Percentiles rank a stretch among this genome's conserved stretches.
Conservation (phyloP, 2,797 vertebrate species). For the Natrix natrix region DNA sequence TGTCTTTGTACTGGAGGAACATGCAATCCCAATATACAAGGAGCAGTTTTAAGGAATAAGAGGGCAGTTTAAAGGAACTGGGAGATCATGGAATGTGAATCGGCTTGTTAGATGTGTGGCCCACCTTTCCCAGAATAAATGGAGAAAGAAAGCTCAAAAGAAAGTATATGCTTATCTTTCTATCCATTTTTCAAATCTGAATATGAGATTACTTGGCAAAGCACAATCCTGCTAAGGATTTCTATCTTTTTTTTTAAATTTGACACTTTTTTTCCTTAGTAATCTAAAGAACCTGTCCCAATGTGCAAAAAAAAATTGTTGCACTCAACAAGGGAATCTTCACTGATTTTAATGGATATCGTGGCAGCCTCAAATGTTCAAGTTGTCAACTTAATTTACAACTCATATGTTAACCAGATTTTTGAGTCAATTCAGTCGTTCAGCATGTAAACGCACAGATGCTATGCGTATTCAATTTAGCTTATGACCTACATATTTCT, state of each 20-base stretch:
- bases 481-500: not conserved
- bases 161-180: not conserved
- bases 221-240: not conserved
- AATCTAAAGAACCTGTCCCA: not conserved
- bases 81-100: constrained; percentile 30
- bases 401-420: not conserved
- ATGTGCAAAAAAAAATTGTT: not conserved
- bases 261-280: fast-evolving
- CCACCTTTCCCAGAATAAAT: not conserved
- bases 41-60: constrained; percentile 55
- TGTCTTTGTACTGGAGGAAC: constrained; percentile 73
- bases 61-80: constrained; percentile 43
- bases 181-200: not conserved
- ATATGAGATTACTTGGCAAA: not conserved
- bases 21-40: constrained; percentile 59
- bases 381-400: not conserved
- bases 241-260: not conserved
- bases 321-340: not conserved
- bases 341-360: not conserved
- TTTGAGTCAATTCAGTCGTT: not conserved
- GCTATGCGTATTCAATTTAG: not conserved
- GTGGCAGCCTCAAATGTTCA: not conserved
- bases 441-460: not conserved
- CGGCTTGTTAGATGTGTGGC: not conserved
- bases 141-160: constrained; percentile 3